Base-by-base conservation (phyloP, 2,797 vertebrate genomes). In the Macropus fuliginosus region DNA sequence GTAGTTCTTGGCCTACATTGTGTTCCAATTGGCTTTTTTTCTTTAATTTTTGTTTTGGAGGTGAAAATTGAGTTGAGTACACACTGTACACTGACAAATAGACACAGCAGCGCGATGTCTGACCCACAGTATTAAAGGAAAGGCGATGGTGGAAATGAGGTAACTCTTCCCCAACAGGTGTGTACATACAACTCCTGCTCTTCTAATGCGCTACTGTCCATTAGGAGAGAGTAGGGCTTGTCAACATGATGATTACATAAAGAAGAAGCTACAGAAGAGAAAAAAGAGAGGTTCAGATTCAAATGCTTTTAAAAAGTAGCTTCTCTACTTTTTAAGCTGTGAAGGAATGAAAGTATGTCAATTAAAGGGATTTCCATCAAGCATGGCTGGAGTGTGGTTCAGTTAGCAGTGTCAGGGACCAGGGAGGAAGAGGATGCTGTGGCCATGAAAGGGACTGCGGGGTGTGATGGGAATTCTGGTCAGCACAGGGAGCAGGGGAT, bases 191-290 rank as follows among this genome's bases (percentile, higher is more conserved):
- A 97, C 66, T 97, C 98, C 94, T 98, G 98, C 98, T 99, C 98
- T 98, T 99, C 98, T 98, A 98, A 98, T 91, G 98, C 98, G 97
- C 98, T 98, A 96, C 4, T 96, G 98, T 97, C 98, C 99, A 97
- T 98, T 97, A 98, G 98, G 98, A 99, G 98, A 98, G 98, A 97
- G 97, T 97, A 98, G 98, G 98, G 97, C 98, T 98, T 98, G 98
- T 98, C 98, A 98, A 98, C 98, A 93, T 98, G 98, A 97, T 96
- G 97, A 93, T 96, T 99, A 99, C 98, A 99, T 98, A 99, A 99
- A 99, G 99, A 99, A 99, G 99, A 99, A 99, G 98, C 99, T 99
- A 99, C 97, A 98, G 99, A 98, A 96, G 98, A 97, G 98, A 98
- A 98, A 98, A 98, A 98, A 99, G 98, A 98, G 97, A 98, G 93